Evolutionary conservation across 2,113 vertebrate species (phyloP).

Genomic region (Clarias gariepinus): DNA sequence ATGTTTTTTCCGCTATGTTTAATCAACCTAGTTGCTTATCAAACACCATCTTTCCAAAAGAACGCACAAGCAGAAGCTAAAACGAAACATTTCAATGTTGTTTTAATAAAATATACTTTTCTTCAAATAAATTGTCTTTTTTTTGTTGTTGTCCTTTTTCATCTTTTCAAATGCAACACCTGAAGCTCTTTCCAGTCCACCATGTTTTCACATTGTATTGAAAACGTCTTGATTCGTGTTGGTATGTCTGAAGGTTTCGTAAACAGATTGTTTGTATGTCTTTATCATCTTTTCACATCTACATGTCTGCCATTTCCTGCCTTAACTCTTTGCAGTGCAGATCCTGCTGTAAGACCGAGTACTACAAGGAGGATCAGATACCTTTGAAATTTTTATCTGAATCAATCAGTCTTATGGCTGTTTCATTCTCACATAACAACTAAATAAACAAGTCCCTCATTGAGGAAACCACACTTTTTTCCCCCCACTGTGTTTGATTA

Average conservation of each 20-base stretch:
- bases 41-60: neutral
- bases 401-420: too few relatives aligned
- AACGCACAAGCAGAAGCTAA: neutral
- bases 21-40: neutral
- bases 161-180: neutral
- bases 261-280: neutral
- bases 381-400: too few relatives aligned
- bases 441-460: too few relatives aligned
- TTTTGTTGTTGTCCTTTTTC: neutral
- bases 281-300: neutral
- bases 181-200: neutral
- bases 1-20: neutral
- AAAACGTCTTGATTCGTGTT: neutral
- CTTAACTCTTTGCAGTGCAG: too few relatives aligned
- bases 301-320: neutral
- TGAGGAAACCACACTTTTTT: neutral
- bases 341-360: too few relatives aligned
- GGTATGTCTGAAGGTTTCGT: neutral
- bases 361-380: too few relatives aligned
- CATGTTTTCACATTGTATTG: neutral
- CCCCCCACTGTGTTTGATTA: neutral
- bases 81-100: neutral
- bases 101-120: neutral
- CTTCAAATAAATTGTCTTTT: neutral
- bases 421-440: too few relatives aligned